Percentiles rank a stretch among this genome's conserved stretches.
Evolutionary conservation across 2,113 vertebrate genomes (phyloP).

Genomic region (Hucho hucho): DNA sequence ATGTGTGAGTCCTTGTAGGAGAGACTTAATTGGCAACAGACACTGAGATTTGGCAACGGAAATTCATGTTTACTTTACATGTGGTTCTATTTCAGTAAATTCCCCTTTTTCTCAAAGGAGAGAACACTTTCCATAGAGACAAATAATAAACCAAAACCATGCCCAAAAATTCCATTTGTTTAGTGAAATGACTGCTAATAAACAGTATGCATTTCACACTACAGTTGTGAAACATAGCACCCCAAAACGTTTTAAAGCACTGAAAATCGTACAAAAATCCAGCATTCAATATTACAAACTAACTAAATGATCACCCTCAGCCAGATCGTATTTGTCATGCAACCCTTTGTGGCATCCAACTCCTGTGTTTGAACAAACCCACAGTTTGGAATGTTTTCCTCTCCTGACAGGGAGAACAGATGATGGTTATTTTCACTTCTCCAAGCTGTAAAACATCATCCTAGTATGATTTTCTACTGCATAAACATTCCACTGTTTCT

Average conservation of each 20-base stretch:
- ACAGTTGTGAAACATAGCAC: too few species aligned
- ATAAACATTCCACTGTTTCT: neutral
- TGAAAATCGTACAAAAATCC: too few species aligned
- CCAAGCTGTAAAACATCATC: neutral
- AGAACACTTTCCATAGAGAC: constrained; percentile 55
- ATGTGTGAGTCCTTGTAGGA: constrained; percentile 15
- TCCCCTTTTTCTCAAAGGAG: constrained; percentile 49
- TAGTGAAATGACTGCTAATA: too few species aligned
- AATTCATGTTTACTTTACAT: constrained; percentile 70
- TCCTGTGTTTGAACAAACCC: too few species aligned
- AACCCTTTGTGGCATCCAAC: too few species aligned
- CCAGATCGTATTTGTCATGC: too few species aligned
- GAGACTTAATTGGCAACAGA: constrained; percentile 63
- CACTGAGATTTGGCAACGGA: constrained; percentile 58
- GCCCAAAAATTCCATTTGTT: constrained; percentile 21
- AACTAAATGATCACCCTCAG: too few species aligned
- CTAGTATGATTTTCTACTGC: neutral
- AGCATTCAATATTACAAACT: too few species aligned
- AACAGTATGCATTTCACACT: too few species aligned
- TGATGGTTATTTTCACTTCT: neutral
- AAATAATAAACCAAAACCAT: constrained; percentile 39
- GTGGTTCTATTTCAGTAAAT: constrained; percentile 57
- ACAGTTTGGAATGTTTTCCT: neutral
- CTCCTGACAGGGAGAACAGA: neutral
- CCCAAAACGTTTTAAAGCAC: too few species aligned